Evolutionary conservation across 92 coral and sea anemone species (phyloP), one percentile per base, ranked within the genome.

Genomic region (Bergia sp.): DNA sequence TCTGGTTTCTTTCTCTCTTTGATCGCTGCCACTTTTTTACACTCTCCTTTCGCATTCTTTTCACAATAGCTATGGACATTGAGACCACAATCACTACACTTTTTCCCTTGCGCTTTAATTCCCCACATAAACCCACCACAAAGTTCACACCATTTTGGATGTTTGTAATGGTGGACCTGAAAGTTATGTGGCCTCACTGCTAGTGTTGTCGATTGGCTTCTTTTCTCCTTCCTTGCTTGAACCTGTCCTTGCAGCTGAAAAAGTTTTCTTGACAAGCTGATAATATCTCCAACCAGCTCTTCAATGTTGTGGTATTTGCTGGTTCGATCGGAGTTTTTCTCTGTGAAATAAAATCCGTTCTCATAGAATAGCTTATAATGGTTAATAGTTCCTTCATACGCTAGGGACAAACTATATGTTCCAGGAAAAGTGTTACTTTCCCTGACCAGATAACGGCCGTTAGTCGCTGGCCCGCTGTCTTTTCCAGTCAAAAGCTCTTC

Each of bases 51-150:
- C 5, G 90, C 99, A 69, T 94, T 93, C 72, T 91, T 94, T 90
- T 88, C 93, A 79, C 99, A 97, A 45, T 92, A 89, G 82, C 91
- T 91, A 79, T 97, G 99, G 10, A 97, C 98, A 71, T 97, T 96
- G 73, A 95, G 88, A 0, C 95, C 98, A 91, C 99, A 97, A 29
- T 90, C 95, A 45, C 89, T 95, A 72, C 99, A 97, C 72, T 90
- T 93, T 96, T 94, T 93, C 1, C 99, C 99, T 73, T 97, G 99
- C 39, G 89, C 95, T 91, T 93, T 95, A 20, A 97, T 71, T 58
- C 99, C 99, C 99, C 99, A 97, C 96, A 97, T 95, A 80, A 97
- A 97, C 47, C 80, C 73, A 5, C 96, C 94, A 90, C 99, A 97
- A 74, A 96, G 91, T 29, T 93, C 96, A 88, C 99, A 97, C 99